Evolutionary conservation across 2,888 invertebrate genomes (phyloP).

Genomic region (Labia minor): DNA sequence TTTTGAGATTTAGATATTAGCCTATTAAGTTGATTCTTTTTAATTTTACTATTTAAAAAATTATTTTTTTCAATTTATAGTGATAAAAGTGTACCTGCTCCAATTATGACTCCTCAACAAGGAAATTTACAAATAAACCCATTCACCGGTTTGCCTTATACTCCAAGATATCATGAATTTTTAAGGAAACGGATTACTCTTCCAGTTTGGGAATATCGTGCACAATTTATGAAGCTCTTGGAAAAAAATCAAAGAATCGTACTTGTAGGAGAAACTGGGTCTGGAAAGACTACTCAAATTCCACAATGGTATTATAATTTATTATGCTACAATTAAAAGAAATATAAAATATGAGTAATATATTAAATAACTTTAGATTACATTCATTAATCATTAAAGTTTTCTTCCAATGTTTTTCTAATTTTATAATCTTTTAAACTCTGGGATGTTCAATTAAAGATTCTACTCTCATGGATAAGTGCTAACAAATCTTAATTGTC

Average conservation of each 20-base stretch:
- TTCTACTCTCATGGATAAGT: no score
- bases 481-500: no score
- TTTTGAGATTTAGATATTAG: no score
- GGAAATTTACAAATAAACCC: constrained; percentile 50
- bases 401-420: no score
- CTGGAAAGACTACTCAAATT: constrained; percentile 98
- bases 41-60: no score
- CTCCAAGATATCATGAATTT: constrained; percentile 78
- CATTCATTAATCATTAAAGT: neutral
- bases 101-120: constrained; percentile 40
- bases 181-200: constrained; percentile 79
- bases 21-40: no score
- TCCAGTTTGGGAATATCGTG: constrained; percentile 96
- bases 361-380: no score
- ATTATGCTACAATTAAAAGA: no score
- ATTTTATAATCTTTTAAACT: no score
- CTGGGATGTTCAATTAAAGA: no score
- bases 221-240: constrained; percentile 90
- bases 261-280: constrained; percentile 98
- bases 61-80: no score
- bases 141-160: constrained; percentile 71
- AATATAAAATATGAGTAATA: no score
- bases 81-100: constrained; percentile 32
- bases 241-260: constrained; percentile 89
- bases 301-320: constrained; percentile 90